Percentiles rank a stretch among this genome's conserved stretches.
Evolutionary conservation across 2,797 vertebrate species (phyloP).

Genomic region (Eptatretus atami): DNA sequence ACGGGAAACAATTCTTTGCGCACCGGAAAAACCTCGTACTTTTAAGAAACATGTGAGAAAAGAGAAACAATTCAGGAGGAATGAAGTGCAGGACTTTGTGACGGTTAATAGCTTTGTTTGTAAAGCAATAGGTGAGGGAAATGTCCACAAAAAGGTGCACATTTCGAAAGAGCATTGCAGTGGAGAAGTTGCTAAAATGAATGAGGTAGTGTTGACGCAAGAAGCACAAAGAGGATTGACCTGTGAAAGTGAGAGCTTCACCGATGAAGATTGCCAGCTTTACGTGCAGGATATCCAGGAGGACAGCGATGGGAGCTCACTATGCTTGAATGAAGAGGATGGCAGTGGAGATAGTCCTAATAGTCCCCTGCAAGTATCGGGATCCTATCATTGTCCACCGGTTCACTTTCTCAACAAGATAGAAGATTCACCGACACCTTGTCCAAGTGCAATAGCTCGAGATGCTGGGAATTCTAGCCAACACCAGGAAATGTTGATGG

Average conservation of each 20-base stretch:
- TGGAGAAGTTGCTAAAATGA: no score
- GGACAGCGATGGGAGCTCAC: constrained; percentile 4
- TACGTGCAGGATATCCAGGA: background rate
- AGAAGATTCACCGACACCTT: no score
- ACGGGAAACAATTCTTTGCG: constrained; percentile 42
- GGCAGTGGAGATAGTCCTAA: background rate
- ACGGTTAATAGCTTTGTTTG: no score
- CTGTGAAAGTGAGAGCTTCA: background rate
- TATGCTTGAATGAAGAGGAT: constrained; percentile 5
- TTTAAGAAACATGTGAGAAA: background rate
- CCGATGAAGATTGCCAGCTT: background rate
- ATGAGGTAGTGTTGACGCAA: background rate
- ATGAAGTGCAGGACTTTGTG: background rate
- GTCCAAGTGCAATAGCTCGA: no score
- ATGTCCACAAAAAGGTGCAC: no score
- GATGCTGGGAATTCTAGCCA: background rate
- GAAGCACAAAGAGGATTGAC: background rate
- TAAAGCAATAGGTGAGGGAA: no score
- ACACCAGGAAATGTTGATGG: background rate
- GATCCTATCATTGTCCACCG: background rate
- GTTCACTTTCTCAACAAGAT: background rate
- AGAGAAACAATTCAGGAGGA: background rate
- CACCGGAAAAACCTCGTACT: constrained; percentile 11
- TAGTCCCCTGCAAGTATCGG: background rate
- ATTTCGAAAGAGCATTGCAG: no score